A percentile compares a stretch with the other conserved stretches of the same genome.
phyloP scores from a whole-genome alignment of 2,888 invertebrate species.

The Tiliacea aurago region DNA sequence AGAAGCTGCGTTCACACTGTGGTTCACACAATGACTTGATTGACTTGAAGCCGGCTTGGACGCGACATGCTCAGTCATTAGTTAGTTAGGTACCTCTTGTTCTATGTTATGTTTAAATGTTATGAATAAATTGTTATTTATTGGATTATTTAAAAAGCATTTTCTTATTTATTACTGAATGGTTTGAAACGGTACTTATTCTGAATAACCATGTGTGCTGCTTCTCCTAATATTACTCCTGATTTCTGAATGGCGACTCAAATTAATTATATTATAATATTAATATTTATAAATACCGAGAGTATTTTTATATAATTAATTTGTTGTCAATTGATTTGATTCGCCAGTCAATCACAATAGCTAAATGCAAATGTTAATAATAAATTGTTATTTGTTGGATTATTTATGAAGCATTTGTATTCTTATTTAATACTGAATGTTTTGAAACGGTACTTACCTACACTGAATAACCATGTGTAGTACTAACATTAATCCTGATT shows the following conservation, averaged over 20 bases:
- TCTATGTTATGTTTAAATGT: neutral
- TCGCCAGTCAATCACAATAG: too few relatives aligned
- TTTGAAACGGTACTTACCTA: neutral
- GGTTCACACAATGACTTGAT: neutral
- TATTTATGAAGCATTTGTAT: neutral
- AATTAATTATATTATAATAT: too few relatives aligned
- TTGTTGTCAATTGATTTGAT: too few relatives aligned
- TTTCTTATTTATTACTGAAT: neutral
- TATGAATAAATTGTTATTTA: neutral
- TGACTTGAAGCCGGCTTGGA: neutral
- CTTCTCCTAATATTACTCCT: neutral
- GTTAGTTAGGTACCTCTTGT: neutral
- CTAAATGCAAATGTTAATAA: neutral
- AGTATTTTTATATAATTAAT: too few relatives aligned
- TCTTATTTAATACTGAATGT: neutral
- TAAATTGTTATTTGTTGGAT: neutral
- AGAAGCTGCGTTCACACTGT: neutral
- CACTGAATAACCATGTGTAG: neutral
- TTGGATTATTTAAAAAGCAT: neutral
- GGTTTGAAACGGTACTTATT: neutral
- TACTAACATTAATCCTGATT: neutral
- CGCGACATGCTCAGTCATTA: neutral
- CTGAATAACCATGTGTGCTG: neutral
- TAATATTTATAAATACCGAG: too few relatives aligned
- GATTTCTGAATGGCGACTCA: neutral